Conservation (phyloP, 2,113 vertebrate genomes). For the Percopsis transmontana region DNA sequence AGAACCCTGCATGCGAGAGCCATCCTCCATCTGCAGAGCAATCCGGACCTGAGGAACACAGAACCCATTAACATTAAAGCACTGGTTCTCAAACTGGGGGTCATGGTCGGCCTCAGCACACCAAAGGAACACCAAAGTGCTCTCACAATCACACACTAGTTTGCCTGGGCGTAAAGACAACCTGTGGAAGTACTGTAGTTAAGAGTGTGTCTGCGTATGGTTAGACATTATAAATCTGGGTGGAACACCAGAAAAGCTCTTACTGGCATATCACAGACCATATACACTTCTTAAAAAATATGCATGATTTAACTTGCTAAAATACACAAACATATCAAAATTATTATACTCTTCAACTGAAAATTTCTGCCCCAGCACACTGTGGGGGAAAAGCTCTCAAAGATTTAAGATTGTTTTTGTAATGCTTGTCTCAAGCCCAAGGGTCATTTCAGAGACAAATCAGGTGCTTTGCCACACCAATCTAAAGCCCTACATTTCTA, state of each 20-base stretch:
- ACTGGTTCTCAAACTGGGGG: slow-evolving; percentile 15
- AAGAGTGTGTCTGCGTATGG: slow-evolving; percentile 7
- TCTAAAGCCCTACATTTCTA: too few species aligned
- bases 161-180: slow-evolving; percentile 6
- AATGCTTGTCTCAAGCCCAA: too few species aligned
- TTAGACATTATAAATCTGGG: slow-evolving; percentile 1
- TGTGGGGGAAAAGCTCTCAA: too few species aligned
- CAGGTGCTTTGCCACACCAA: too few species aligned
- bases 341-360: too few species aligned
- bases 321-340: too few species aligned
- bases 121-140: slow-evolving; percentile 43
- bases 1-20: slow-evolving; percentile 85
- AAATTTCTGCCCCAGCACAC: too few species aligned
- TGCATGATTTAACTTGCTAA: too few species aligned
- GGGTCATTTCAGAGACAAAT: too few species aligned
- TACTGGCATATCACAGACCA: too few species aligned
- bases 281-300: too few species aligned
- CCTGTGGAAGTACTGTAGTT: neutral
- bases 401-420: too few species aligned
- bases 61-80: neutral
- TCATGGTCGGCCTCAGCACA: slow-evolving; percentile 40
- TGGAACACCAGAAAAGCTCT: neutral
- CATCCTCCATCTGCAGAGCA: slow-evolving; percentile 88
- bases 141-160: slow-evolving; percentile 17
- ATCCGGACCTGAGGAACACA: slow-evolving; percentile 81